A percentile compares a stretch with the other conserved stretches of the same genome.
Conservation (phyloP, 1,140 invertebrate species). For the Atta cephalotes region DNA sequence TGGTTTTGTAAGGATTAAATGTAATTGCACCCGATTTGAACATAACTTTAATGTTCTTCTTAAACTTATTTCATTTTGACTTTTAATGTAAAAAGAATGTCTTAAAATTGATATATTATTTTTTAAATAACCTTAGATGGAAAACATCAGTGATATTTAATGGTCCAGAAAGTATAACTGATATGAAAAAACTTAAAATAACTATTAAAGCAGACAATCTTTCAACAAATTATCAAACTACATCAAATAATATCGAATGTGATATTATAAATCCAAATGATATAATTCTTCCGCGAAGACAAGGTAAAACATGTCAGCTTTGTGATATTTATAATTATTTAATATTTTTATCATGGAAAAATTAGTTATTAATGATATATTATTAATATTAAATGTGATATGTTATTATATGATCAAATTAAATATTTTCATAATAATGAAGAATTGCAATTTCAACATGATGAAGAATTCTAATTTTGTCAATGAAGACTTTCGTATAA, state of each 20-base stretch:
- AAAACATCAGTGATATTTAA: not conserved
- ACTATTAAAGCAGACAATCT: not conserved
- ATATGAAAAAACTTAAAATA: not conserved
- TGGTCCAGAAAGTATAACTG: not conserved
- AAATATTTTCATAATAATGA: conserved; percentile 14
- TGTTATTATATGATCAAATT: not conserved
- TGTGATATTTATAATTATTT: not conserved
- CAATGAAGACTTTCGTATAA: not conserved
- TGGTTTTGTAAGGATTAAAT: not conserved
- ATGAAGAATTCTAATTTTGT: not conserved
- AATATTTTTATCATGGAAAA: not conserved
- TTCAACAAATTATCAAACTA: not conserved
- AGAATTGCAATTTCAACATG: not conserved
- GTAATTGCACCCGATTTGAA: not conserved
- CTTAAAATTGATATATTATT: not conserved
- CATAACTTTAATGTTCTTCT: not conserved
- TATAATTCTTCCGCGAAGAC: not conserved
- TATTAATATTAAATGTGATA: not conserved
- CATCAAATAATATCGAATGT: not conserved
- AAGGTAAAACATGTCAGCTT: conserved; percentile 4
- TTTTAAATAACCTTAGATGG: not conserved
- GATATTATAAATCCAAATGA: not conserved
- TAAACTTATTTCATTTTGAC: not conserved
- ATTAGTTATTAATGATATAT: not conserved
- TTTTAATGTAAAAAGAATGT: not conserved